Percentiles rank a stretch among this genome's conserved stretches.
phyloP scores from a whole-genome alignment of 2,888 invertebrate species.

The Bedellia somnulentella region DNA sequence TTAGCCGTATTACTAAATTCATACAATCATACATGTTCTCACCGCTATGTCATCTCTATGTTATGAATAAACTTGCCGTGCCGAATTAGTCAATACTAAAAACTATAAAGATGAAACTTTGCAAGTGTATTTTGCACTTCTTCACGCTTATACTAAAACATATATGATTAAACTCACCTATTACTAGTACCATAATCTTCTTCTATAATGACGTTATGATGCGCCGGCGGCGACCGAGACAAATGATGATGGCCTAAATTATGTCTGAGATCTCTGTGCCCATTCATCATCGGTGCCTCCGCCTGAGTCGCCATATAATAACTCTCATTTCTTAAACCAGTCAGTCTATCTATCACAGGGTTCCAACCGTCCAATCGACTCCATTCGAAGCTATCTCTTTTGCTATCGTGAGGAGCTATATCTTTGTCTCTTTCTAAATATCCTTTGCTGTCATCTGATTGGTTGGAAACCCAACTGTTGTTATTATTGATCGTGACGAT shows the following conservation, averaged over 20 bases:
- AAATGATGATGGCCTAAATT: conserved; percentile 30
- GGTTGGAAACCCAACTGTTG: conserved; percentile 51
- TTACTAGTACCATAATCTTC: conserved; percentile 56
- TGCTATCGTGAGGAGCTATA: conserved; percentile 44
- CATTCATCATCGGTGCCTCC: conserved; percentile 59
- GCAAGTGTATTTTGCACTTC: no score
- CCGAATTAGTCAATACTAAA: no score
- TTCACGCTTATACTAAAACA: neutral
- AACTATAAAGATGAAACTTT: no score
- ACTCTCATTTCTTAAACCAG: conserved; percentile 84
- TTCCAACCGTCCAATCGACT: conserved; percentile 73
- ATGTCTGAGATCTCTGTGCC: conserved; percentile 32
- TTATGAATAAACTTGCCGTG: no score
- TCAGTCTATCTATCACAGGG: conserved; percentile 86
- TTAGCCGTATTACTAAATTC: no score
- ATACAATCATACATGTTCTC: no score
- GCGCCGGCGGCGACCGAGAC: conserved; percentile 47
- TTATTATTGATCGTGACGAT: conserved; percentile 54
- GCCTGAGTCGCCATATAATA: conserved; percentile 83
- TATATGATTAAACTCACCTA: conserved; percentile 10
- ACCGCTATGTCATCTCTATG: no score
- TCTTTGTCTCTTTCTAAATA: conserved; percentile 50
- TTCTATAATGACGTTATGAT: conserved; percentile 66
- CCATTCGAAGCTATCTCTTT: conserved; percentile 60
- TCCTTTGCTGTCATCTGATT: conserved; percentile 52